phyloP scores from a whole-genome alignment of 2,888 invertebrate genomes.

The Dolichomitus sp. region DNA sequence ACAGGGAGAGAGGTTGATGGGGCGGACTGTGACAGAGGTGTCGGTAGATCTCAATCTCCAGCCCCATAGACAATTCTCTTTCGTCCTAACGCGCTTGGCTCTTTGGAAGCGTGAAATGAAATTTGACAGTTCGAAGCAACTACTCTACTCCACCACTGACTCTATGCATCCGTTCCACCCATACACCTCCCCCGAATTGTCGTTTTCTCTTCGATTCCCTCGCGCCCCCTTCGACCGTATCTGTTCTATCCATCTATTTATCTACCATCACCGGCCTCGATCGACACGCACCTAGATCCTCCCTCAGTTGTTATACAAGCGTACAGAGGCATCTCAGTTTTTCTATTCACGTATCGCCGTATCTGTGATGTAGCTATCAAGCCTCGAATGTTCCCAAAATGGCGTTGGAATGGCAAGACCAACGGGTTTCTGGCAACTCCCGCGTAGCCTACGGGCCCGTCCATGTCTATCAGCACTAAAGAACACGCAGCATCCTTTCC shows the following conservation, averaged over 20 bases:
- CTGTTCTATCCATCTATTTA: slow-evolving; percentile 58
- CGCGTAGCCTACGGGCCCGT: slow-evolving; percentile 79
- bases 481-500: slow-evolving; percentile 53
- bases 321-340: slow-evolving; percentile 37
- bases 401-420: slow-evolving; percentile 73
- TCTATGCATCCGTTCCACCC: slow-evolving; percentile 57
- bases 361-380: slow-evolving; percentile 24
- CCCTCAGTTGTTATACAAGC: slow-evolving; percentile 46
- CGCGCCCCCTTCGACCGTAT: slow-evolving; percentile 59
- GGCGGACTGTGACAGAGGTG: slow-evolving; percentile 64
- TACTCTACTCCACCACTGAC: slow-evolving; percentile 66
- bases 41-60: slow-evolving; percentile 72
- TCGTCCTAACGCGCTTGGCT: slow-evolving; percentile 70
- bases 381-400: slow-evolving; percentile 73
- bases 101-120: slow-evolving; percentile 84
- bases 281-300: slow-evolving; percentile 49
- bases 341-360: slow-evolving; percentile 34
- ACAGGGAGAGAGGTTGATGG: slow-evolving; percentile 38
- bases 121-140: slow-evolving; percentile 85
- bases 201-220: slow-evolving; percentile 34
- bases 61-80: slow-evolving; percentile 65
- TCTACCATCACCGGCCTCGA: slow-evolving; percentile 41
- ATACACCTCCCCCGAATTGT: slow-evolving; percentile 55
- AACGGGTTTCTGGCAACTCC: slow-evolving; percentile 76
- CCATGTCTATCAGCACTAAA: slow-evolving; percentile 26